Percentiles rank a stretch among this genome's conserved stretches.
phyloP scores from a whole-genome alignment of 2,797 vertebrate genomes.

The Leptoclinus maculatus region DNA sequence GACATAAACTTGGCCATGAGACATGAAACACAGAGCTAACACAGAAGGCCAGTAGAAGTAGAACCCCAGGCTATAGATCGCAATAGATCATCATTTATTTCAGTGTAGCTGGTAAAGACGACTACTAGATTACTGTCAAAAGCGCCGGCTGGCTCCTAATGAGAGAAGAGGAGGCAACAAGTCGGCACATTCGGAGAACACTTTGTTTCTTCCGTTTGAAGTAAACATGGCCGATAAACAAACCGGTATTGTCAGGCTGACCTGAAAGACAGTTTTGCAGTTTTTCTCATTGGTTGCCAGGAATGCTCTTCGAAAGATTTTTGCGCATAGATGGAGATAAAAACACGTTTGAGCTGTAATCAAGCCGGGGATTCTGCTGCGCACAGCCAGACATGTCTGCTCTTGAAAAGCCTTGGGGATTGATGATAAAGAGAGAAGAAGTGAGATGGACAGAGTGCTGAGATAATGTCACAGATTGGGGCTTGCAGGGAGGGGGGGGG shows the following conservation, averaged over 20 bases:
- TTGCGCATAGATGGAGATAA: conserved; percentile 18
- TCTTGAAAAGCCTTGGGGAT: conserved; percentile 65
- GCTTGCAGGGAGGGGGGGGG: not conserved
- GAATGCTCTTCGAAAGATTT: conserved; percentile 41
- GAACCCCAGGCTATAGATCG: not conserved
- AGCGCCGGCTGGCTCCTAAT: conserved; percentile 5
- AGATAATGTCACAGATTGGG: conserved; percentile 36
- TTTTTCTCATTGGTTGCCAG: conserved; percentile 15
- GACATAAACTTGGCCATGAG: conserved; percentile 21
- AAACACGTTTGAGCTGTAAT: conserved; percentile 56
- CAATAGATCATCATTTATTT: not conserved
- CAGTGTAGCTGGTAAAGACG: not conserved
- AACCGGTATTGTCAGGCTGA: conserved; percentile 10
- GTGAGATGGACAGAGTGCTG: conserved; percentile 22
- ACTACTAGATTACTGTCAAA: conserved; percentile 27
- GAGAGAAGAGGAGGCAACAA: conserved; percentile 36
- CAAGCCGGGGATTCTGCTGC: conserved; percentile 37
- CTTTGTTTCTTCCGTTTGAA: conserved; percentile 48
- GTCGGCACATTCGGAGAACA: conserved; percentile 36
- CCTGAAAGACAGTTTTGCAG: not conserved
- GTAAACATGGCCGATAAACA: conserved; percentile 60
- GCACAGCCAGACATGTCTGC: conserved; percentile 67
- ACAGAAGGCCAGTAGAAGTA: not conserved
- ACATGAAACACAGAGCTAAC: conserved; percentile 6
- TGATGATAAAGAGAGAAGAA: not conserved